A percentile compares a stretch with the other conserved stretches of the same genome.
Conservation (phyloP, 2,113 vertebrate genomes). For the Oncorhynchus keta region DNA sequence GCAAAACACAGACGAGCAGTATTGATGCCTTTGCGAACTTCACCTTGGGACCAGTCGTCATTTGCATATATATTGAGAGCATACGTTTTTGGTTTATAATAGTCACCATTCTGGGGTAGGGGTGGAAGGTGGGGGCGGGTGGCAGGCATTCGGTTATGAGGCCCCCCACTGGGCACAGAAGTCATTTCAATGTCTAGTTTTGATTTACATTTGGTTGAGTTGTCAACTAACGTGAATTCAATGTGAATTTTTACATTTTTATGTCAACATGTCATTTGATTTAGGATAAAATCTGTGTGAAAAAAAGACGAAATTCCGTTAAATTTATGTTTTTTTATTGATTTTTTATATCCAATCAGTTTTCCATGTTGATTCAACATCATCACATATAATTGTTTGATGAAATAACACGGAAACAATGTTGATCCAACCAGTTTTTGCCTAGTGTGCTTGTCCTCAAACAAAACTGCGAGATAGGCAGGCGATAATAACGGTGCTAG, state of each 20-base stretch:
- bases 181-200: neutral
- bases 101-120: constrained; percentile 69
- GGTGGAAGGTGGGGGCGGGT: constrained; percentile 59
- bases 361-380: too few relatives aligned
- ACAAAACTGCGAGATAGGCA: constrained; percentile 59
- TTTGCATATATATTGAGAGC: constrained; percentile 91
- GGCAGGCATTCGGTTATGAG: constrained; percentile 74
- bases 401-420: too few relatives aligned
- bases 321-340: rapidly evolving
- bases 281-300: constrained; percentile 67
- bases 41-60: constrained; percentile 77
- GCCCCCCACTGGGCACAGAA: constrained; percentile 17
- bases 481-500: constrained; percentile 70
- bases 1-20: constrained; percentile 70
- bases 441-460: constrained; percentile 49
- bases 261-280: constrained; percentile 74
- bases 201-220: too few relatives aligned
- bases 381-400: too few relatives aligned
- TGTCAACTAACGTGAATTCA: too few relatives aligned
- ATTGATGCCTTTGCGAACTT: constrained; percentile 66
- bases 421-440: too few relatives aligned
- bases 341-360: too few relatives aligned
- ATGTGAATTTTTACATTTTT: too few relatives aligned
- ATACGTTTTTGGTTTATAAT: constrained; percentile 85
- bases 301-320: too few relatives aligned